A percentile compares a stretch with the other conserved stretches of the same genome.
These are phyloP conservation scores for Lagorchestes hirsutus DNA, from an alignment of 2,797 vertebrate species.

Conservation along the genomic window DNA sequence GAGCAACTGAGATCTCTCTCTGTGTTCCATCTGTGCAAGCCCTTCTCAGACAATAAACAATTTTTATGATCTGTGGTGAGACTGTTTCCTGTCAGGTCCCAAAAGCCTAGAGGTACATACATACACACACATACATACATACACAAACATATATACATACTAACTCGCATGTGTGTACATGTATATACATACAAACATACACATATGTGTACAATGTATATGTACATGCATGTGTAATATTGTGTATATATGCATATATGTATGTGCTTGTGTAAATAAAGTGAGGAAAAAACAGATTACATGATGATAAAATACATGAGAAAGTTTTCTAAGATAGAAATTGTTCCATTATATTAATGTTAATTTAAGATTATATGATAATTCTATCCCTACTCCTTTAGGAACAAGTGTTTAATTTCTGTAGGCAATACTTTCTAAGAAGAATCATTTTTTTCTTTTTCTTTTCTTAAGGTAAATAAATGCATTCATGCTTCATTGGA, in stretches of 20 bases:
- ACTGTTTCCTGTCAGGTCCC: too few species aligned
- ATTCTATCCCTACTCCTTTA: not conserved
- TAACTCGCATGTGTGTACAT: too few species aligned
- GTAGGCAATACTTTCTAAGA: not conserved
- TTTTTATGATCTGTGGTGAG: too few species aligned
- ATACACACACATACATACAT: too few species aligned
- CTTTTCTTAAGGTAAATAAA: not conserved
- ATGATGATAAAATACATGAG: not conserved
- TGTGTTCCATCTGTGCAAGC: too few species aligned
- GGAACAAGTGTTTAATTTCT: not conserved
- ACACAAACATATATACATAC: too few species aligned
- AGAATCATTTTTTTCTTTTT: not conserved
- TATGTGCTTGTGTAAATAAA: not conserved
- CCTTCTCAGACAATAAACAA: too few species aligned
- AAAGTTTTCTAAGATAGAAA: not conserved
- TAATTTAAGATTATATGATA: not conserved
- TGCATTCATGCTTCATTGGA: not conserved
- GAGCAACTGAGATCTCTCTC: too few species aligned
- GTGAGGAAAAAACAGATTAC: not conserved
- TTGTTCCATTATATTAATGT: not conserved
- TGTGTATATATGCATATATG: too few species aligned
- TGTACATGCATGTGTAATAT: too few species aligned
- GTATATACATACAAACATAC: not conserved
- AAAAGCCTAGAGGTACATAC: too few species aligned
- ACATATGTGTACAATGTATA: not conserved